Base-by-base conservation (phyloP, 2,797 vertebrate species). In the Lithobates sylvaticus region DNA sequence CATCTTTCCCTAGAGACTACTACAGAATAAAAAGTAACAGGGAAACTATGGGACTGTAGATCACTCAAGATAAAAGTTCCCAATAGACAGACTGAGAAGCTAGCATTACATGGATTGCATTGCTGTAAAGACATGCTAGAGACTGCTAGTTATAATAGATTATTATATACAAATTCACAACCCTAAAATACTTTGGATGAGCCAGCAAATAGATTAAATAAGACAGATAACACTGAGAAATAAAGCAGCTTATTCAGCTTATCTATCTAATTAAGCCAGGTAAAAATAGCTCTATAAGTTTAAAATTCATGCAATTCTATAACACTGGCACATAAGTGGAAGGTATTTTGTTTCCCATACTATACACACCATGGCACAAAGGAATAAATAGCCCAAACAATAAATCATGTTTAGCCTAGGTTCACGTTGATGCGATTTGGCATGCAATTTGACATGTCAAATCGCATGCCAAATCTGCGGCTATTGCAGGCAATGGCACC, bases 201-300 rank as follows among this genome's bases (percentile, higher is more conserved):
- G 29, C 54, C 44, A 76, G 26, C 13, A 54, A 32, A 76, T 9
- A 32, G 44, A 29, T 29, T 76, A 61, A 58, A 13, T 54, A 54
- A 76, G 29, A 34, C 58, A 76, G 54, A 29, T 54, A 58, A 50
- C 74, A 76, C 26, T 29, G 10, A 58, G 26, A 32, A 54, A 54
- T 29, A 26, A 76, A 76, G 5, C 26, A 32, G 47, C 50, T 76
- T n/a, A 76, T 47, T 27, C 50, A 47, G 47, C 15, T 61, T 76
- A 54, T 74, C 72, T 73, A 29, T 34, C 12, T 76, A 58, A 76
- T 32, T 61, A 61, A 76, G 15, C 74, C 47, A 58, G 47, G 26
- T 61, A 54, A 26, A 18, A n/a, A 39, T 76, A 50, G 47, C 29
- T 58, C 27, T 50, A 32, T 23, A 61, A 54, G 4, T 16, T 16